A percentile compares a stretch with the other conserved stretches of the same genome.
These are phyloP conservation scores for Ceyx cyanopectus DNA, from an alignment of 2,113 vertebrate genomes.

Conservation along the genomic window DNA sequence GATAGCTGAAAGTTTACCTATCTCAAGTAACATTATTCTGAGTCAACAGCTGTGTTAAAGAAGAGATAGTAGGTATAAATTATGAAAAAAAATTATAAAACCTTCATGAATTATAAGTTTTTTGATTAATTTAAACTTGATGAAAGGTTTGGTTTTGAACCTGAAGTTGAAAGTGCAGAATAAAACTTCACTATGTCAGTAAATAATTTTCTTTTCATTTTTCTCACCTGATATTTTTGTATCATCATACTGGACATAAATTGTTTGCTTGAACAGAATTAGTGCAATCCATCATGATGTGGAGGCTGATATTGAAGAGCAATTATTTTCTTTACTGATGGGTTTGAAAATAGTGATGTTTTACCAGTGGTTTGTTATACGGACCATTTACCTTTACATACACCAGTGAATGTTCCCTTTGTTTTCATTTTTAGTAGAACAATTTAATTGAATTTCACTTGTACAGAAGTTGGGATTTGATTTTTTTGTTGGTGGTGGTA, in stretches of 20 bases:
- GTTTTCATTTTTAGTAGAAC: not conserved
- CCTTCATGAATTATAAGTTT: fast-evolving
- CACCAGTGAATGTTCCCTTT: not conserved
- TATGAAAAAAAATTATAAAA: not conserved
- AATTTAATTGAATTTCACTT: not conserved
- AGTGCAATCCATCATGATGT: not conserved
- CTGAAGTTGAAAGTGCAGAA: not conserved
- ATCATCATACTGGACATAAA: not conserved
- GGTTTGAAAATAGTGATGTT: not conserved
- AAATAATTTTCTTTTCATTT: not conserved
- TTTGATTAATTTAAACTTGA: not conserved
- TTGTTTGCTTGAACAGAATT: not conserved
- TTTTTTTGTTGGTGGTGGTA: not conserved
- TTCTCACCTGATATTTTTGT: not conserved
- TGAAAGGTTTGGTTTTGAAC: not conserved
- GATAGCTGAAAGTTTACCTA: not conserved
- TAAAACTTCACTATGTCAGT: not conserved
- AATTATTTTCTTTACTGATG: not conserved
- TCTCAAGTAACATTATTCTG: not conserved
- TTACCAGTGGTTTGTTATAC: not conserved
- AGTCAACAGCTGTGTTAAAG: not conserved
- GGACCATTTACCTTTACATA: not conserved
- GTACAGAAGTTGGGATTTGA: not conserved
- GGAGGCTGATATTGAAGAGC: not conserved
- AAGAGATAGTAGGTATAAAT: not conserved